A percentile compares a stretch with the other conserved stretches of the same genome.
Conservation (phyloP, 2,797 vertebrate species). For the Tangara arthus region DNA sequence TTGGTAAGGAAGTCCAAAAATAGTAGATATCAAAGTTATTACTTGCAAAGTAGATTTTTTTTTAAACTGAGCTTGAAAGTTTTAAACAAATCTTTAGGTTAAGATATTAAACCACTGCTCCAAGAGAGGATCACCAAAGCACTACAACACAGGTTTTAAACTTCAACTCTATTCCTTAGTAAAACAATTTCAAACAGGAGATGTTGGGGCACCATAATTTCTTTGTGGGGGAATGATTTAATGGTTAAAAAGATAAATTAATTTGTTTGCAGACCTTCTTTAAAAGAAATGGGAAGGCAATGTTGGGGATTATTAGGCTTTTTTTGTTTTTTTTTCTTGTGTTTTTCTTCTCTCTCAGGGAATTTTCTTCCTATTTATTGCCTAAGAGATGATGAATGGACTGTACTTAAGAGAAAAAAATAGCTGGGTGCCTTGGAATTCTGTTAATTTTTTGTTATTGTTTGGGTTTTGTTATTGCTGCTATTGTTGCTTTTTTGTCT, state of each 20-base stretch:
- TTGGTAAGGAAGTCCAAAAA: not conserved
- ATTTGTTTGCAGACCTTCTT: not conserved
- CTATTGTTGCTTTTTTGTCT: not conserved
- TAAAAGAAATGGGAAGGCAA: not conserved
- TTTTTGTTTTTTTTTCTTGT: not conserved
- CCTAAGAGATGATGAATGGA: not conserved
- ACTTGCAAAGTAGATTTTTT: not conserved
- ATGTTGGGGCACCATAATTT: not conserved
- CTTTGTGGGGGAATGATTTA: not conserved
- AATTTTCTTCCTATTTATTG: not conserved
- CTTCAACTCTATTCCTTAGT: not conserved
- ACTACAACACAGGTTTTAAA: not conserved
- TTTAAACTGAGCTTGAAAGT: not conserved
- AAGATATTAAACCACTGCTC: not conserved
- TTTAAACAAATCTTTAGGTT: not conserved
- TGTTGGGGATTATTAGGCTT: not conserved
- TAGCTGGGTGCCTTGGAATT: not conserved
- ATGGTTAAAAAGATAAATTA: fast-evolving
- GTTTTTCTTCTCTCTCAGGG: not conserved
- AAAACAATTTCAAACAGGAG: not conserved
- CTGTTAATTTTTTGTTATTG: not conserved
- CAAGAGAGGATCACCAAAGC: not conserved
- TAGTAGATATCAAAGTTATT: not conserved
- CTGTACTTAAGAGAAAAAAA: not conserved
- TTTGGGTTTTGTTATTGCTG: not conserved